These are phyloP conservation scores for Diachrysia chrysitis DNA, from an alignment of 2,888 invertebrate species.

Conservation along the genomic window DNA sequence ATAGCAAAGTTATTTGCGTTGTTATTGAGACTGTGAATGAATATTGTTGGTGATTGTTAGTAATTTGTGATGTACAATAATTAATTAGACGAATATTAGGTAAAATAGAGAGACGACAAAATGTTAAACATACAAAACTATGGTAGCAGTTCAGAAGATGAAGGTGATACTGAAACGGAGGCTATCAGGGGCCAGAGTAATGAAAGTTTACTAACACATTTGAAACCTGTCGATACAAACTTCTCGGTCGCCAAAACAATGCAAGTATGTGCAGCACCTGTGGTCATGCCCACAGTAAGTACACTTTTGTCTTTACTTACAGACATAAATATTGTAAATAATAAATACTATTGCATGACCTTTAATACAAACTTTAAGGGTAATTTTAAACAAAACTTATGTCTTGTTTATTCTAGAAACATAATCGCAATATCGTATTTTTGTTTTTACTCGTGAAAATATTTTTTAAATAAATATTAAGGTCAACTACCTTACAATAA, in stretches of 20 bases:
- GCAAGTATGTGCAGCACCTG: constrained; percentile 94
- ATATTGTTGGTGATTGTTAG: background rate
- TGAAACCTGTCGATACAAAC: constrained; percentile 88
- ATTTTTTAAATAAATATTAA: background rate
- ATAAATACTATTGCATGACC: background rate
- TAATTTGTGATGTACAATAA: constrained; percentile 14
- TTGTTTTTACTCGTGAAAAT: background rate
- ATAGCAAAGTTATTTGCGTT: too few species aligned
- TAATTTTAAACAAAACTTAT: background rate
- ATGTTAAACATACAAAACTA: constrained; percentile 94
- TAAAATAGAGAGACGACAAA: constrained; percentile 40
- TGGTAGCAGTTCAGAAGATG: constrained; percentile 92
- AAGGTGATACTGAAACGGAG: constrained; percentile 86
- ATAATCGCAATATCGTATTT: background rate
- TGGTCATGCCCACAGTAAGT: constrained; percentile 94
- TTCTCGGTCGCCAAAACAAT: constrained; percentile 91
- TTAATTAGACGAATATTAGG: constrained; percentile 5
- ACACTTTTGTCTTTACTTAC: background rate
- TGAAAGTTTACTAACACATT: constrained; percentile 82
- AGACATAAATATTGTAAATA: background rate
- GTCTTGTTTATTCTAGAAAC: background rate
- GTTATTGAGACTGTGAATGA: background rate
- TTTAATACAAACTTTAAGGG: background rate
- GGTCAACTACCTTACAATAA: background rate
- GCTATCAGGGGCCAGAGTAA: constrained; percentile 77